phyloP scores from a whole-genome alignment of 2,888 invertebrate species.

The Chironomus tentans region DNA sequence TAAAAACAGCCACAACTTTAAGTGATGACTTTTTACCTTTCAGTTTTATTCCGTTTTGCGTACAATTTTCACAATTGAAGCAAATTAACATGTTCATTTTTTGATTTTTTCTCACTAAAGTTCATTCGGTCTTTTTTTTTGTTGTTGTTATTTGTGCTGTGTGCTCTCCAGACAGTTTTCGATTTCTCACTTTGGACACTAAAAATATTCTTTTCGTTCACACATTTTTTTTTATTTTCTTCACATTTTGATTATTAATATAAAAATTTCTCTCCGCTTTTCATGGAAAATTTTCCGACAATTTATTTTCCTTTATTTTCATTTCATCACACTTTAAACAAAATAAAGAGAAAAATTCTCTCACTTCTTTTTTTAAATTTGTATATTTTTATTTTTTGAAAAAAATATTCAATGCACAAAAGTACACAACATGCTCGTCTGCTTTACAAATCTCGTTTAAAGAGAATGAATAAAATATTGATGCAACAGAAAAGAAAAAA shows the following conservation, averaged over 20 bases:
- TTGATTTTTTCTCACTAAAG: constrained; percentile 4
- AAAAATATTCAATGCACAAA: neutral
- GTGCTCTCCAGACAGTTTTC: neutral
- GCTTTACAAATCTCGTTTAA: constrained; percentile 1
- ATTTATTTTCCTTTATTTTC: too few relatives aligned
- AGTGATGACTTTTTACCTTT: neutral
- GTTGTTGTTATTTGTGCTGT: neutral
- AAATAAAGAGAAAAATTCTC: neutral
- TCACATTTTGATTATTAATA: neutral
- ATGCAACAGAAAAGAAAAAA: neutral
- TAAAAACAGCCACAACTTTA: too few relatives aligned
- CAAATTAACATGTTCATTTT: constrained; percentile 3
- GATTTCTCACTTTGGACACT: neutral
- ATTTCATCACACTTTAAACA: too few relatives aligned
- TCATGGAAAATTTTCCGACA: too few relatives aligned
- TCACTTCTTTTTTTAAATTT: neutral
- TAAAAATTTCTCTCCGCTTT: too few relatives aligned
- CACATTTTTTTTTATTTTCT: neutral
- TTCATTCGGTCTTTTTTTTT: neutral
- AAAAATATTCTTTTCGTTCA: neutral
- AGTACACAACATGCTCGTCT: neutral
- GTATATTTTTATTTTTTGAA: neutral
- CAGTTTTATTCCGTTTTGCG: constrained; percentile 1
- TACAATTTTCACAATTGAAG: constrained; percentile 8
- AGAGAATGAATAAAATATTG: neutral